Evolutionary conservation across 2,888 invertebrate species (phyloP).

Genomic region (Drosophila setosimentum): DNA sequence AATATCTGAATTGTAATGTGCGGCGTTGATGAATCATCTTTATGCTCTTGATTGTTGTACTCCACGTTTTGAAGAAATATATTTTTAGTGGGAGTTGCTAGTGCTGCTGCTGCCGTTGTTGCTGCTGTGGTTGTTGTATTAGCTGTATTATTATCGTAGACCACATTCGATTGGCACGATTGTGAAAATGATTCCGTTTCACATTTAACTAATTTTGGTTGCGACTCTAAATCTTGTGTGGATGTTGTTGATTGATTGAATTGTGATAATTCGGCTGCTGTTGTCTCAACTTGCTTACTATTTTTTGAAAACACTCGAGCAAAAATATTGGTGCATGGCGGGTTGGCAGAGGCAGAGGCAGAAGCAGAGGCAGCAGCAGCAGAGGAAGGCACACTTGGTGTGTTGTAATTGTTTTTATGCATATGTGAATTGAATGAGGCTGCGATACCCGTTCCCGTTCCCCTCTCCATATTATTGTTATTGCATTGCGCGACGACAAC

Average conservation of each 20-base stretch:
- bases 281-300: slow-evolving; percentile 34
- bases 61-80: slow-evolving; percentile 49
- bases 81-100: slow-evolving; percentile 23
- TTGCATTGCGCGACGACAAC: slow-evolving; percentile 41
- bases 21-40: slow-evolving; percentile 83
- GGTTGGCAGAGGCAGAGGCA: slow-evolving; percentile 30
- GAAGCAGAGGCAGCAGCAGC: slow-evolving; percentile 16
- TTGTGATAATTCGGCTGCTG: slow-evolving; percentile 57
- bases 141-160: slow-evolving; percentile 36
- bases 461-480: slow-evolving; percentile 48
- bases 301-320: slow-evolving; percentile 47
- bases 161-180: slow-evolving; percentile 44
- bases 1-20: slow-evolving; percentile 88
- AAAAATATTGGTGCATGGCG: slow-evolving; percentile 48
- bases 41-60: slow-evolving; percentile 65
- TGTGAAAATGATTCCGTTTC: slow-evolving; percentile 34
- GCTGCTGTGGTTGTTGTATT: slow-evolving; percentile 35
- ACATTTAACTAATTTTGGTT: slow-evolving; percentile 29
- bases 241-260: slow-evolving; percentile 39
- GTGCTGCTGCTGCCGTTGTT: background rate
- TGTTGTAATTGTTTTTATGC: slow-evolving; percentile 61
- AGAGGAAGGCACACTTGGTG: slow-evolving; percentile 68
- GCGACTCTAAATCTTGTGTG: slow-evolving; percentile 31
- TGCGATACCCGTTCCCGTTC: background rate
- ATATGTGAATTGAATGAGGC: slow-evolving; percentile 40